phyloP scores from a whole-genome alignment of 2,888 invertebrate genomes.

The Nymphalis c-album region DNA sequence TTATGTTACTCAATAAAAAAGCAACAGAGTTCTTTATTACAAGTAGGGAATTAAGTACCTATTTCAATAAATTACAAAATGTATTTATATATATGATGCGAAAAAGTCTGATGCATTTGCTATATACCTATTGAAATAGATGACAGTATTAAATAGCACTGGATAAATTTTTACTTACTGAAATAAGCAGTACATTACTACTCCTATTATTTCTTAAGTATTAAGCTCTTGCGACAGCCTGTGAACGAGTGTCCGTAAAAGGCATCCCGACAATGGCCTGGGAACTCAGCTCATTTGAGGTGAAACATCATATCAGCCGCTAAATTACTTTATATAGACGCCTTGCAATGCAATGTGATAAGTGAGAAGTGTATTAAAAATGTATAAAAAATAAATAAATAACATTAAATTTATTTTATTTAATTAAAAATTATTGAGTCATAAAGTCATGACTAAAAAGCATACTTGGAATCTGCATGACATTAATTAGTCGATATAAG shows the following conservation, averaged over 20 bases:
- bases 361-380: neutral
- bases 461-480: no score
- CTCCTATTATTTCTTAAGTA: neutral
- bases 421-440: no score
- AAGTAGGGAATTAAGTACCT: neutral
- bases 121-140: neutral
- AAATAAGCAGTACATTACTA: neutral
- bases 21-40: neutral
- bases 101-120: neutral
- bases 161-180: neutral
- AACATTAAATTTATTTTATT: no score
- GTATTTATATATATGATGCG: neutral
- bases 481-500: no score
- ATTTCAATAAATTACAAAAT: neutral
- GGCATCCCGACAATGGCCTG: conserved; percentile 77
- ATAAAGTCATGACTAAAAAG: no score
- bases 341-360: conserved; percentile 39
- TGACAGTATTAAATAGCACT: neutral
- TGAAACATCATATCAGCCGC: conserved; percentile 71
- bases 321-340: conserved; percentile 72
- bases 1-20: neutral
- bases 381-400: neutral
- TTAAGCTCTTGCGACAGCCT: conserved; percentile 58
- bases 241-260: conserved; percentile 69
- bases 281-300: conserved; percentile 79